A percentile compares a stretch with the other conserved stretches of the same genome.
phyloP scores from a whole-genome alignment of 2,888 invertebrate genomes.

The Balanococcus diminutus region DNA sequence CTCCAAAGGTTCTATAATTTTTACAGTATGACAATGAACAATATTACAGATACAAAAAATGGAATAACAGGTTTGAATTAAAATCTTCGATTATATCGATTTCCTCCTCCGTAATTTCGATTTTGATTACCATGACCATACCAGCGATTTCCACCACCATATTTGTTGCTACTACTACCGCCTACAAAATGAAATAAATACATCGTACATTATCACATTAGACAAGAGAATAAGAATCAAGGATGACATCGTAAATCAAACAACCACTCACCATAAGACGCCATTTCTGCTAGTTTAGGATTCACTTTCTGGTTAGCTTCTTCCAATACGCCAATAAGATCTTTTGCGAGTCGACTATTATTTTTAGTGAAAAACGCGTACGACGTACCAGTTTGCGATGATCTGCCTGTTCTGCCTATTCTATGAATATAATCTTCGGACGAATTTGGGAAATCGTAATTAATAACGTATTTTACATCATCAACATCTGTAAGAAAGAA shows the following conservation, averaged over 20 bases:
- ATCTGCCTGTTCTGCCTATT: slow-evolving; percentile 73
- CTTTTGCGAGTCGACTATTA: slow-evolving; percentile 90
- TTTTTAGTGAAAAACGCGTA: slow-evolving; percentile 95
- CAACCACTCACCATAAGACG: slow-evolving; percentile 23
- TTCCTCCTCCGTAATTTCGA: slow-evolving; percentile 55
- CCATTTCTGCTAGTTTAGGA: slow-evolving; percentile 68
- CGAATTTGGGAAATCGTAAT: slow-evolving; percentile 96
- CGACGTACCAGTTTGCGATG: slow-evolving; percentile 78
- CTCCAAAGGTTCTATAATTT: too few relatives aligned
- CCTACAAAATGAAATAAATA: not conserved
- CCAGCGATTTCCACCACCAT: slow-evolving; percentile 56
- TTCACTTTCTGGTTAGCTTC: slow-evolving; percentile 93
- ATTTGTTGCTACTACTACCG: not conserved
- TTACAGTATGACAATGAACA: not conserved
- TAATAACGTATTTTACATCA: slow-evolving; percentile 85
- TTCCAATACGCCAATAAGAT: slow-evolving; percentile 85
- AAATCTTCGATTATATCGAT: slow-evolving; percentile 55
- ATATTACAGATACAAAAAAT: not conserved
- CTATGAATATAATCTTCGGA: slow-evolving; percentile 97
- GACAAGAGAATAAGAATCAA: not conserved
- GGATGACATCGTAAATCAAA: not conserved
- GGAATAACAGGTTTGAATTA: not conserved
- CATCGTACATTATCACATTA: not conserved
- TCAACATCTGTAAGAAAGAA: slow-evolving; percentile 67
- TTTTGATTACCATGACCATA: slow-evolving; percentile 56